Evolutionary conservation across 2,797 vertebrate species (phyloP).

Genomic region (Galaxias olidus): DNA sequence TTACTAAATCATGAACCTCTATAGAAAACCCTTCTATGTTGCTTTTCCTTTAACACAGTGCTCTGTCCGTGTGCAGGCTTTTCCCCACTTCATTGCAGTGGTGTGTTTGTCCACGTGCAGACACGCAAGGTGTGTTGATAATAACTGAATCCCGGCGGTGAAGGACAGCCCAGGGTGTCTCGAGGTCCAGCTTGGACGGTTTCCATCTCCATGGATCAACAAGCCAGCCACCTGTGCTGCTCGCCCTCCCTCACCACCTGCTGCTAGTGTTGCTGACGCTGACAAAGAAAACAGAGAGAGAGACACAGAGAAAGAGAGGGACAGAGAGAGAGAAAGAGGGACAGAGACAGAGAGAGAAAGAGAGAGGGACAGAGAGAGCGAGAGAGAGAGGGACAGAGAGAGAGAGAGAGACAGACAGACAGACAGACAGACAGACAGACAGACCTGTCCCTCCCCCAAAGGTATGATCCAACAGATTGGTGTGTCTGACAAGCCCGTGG

Average conservation of each 20-base stretch:
- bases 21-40: too few species aligned
- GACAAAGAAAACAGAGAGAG: conserved; percentile 32
- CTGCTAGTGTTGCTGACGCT: conserved; percentile 38
- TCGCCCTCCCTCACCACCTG: conserved; percentile 8
- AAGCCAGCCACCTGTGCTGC: conserved; percentile 51
- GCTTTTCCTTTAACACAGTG: too few species aligned
- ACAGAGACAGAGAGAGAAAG: neutral
- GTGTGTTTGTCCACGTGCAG: neutral
- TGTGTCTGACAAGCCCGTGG: conserved; percentile 20
- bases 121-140: neutral
- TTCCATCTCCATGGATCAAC: conserved; percentile 50
- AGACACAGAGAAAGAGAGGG: too few species aligned
- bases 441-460: conserved; percentile 2
- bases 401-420: neutral
- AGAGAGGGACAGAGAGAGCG: neutral
- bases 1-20: too few species aligned
- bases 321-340: neutral
- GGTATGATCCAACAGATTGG: conserved; percentile 21
- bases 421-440: neutral
- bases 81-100: neutral
- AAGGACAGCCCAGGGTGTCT: conserved; percentile 24
- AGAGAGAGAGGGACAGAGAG: neutral
- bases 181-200: conserved; percentile 34
- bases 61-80: too few species aligned
- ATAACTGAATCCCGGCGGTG: neutral